Evolutionary conservation across 1,140 invertebrate species (phyloP).

Genomic region (Trypoxylus dichotomus): DNA sequence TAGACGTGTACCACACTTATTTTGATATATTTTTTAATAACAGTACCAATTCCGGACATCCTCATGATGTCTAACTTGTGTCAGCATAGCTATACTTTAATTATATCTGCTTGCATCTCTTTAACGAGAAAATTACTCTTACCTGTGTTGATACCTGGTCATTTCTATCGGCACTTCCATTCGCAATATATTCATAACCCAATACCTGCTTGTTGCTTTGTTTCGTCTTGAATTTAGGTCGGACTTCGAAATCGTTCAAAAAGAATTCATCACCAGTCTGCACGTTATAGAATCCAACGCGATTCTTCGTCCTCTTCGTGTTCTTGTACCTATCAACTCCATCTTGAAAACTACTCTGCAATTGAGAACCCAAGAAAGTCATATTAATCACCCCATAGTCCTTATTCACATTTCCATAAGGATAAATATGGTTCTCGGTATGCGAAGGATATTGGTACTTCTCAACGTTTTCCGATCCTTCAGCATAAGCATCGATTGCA

Average conservation of each 20-base stretch:
- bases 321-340: background rate
- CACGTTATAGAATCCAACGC: background rate
- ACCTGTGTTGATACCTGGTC: constrained; percentile 4
- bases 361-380: background rate
- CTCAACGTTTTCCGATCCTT: background rate
- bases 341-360: background rate
- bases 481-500: background rate
- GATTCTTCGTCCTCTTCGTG: background rate
- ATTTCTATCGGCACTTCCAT: background rate
- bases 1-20: no score
- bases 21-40: no score
- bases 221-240: background rate
- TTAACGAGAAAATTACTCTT: background rate
- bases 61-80: no score
- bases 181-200: background rate
- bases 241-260: constrained; percentile 8
- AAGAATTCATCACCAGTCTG: constrained; percentile 21
- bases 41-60: no score
- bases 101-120: no score
- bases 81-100: no score
- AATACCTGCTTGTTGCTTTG: background rate
- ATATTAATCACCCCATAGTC: background rate
- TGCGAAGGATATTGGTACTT: background rate
- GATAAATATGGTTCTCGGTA: background rate
- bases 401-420: background rate